These are phyloP conservation scores for Halictus quadricinctus DNA, from an alignment of 2,888 invertebrate genomes.

Conservation along the genomic window DNA sequence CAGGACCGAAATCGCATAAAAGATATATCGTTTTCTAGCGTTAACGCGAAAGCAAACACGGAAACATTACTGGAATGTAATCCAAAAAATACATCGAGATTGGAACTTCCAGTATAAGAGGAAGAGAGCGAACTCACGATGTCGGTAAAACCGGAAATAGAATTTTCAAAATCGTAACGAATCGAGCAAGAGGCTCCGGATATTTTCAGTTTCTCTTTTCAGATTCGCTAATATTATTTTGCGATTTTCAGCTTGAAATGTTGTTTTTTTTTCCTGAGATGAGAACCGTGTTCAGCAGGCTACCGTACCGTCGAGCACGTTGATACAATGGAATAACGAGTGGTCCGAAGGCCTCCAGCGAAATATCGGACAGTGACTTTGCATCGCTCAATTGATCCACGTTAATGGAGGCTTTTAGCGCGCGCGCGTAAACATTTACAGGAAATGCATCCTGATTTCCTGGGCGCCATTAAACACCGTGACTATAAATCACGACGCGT, in stretches of 20 bases:
- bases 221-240: neutral
- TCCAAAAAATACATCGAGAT: neutral
- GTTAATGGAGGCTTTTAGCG: slow-evolving; percentile 64
- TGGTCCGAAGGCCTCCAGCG: neutral
- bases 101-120: too few species aligned
- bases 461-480: slow-evolving; percentile 45
- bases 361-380: slow-evolving; percentile 45
- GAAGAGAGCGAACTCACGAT: too few species aligned
- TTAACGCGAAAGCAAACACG: too few species aligned
- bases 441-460: slow-evolving; percentile 63
- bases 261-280: neutral
- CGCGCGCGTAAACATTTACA: slow-evolving; percentile 59
- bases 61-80: neutral
- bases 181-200: neutral
- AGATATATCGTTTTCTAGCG: neutral
- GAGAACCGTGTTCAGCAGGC: neutral
- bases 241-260: neutral
- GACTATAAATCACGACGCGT: slow-evolving; percentile 51
- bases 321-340: slow-evolving; percentile 29
- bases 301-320: neutral
- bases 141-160: too few species aligned
- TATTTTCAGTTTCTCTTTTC: neutral
- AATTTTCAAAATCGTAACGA: neutral
- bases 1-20: neutral
- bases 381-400: slow-evolving; percentile 31